Conservation (phyloP, 2,888 invertebrate species). For the Mythimna lalbum region DNA sequence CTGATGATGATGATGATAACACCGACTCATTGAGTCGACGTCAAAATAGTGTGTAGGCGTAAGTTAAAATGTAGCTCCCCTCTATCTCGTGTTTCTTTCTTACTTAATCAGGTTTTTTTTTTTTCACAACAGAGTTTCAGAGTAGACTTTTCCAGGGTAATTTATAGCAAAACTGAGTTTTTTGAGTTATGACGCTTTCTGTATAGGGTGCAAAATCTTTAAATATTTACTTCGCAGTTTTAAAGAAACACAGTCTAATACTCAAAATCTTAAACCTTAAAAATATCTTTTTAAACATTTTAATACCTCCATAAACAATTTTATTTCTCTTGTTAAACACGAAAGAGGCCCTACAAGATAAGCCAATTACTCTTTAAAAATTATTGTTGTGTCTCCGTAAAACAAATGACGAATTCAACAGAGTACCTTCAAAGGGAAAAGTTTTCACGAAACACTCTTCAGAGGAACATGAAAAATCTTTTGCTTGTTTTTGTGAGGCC, state of each 20-base stretch:
- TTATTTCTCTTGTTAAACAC: constrained; percentile 1
- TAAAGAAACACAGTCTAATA: background rate
- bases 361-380: constrained; percentile 34
- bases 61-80: too few species aligned
- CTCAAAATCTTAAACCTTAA: background rate
- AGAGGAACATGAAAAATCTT: constrained; percentile 29
- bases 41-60: too few species aligned
- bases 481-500: constrained; percentile 17
- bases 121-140: too few species aligned
- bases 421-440: constrained; percentile 9
- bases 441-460: constrained; percentile 17
- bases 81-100: too few species aligned
- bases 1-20: too few species aligned
- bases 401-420: constrained; percentile 32
- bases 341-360: constrained; percentile 20
- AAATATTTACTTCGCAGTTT: background rate
- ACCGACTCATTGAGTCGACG: too few species aligned
- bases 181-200: too few species aligned
- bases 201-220: too few species aligned
- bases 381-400: constrained; percentile 11
- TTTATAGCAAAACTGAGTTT: too few species aligned
- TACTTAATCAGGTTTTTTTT: too few species aligned
- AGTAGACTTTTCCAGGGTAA: too few species aligned
- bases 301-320: constrained; percentile 1
- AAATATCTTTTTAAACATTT: constrained; percentile 12